phyloP scores from a whole-genome alignment of 2,113 vertebrate genomes.

The Xenotilapia caudafasciata region DNA sequence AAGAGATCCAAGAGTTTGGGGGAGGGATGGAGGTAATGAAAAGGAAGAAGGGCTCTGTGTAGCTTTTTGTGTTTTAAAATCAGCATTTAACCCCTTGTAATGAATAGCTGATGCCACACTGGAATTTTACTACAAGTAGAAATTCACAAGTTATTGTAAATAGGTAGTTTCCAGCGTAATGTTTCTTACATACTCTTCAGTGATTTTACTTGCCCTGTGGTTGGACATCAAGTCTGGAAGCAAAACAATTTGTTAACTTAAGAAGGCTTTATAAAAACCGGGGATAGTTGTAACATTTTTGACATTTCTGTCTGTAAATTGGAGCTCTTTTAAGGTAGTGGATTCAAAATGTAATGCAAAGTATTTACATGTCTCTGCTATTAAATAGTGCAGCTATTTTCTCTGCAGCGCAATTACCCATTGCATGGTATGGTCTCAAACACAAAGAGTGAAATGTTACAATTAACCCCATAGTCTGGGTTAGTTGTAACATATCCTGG shows the following conservation, averaged over 20 bases:
- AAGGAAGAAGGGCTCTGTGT: not conserved
- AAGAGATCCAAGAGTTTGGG: constrained; percentile 27
- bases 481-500: not conserved
- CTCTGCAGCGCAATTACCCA: not conserved
- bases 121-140: not conserved
- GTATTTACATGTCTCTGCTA: not conserved
- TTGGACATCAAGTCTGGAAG: fast-evolving
- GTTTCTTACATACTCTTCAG: not conserved
- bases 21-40: not conserved
- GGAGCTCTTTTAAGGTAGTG: not conserved
- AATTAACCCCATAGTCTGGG: not conserved
- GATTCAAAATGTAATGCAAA: not conserved
- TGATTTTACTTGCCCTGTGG: not conserved
- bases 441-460: not conserved
- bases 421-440: not conserved
- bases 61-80: not conserved
- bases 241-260: not conserved
- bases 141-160: not conserved
- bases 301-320: not conserved
- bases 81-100: not conserved
- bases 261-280: not conserved
- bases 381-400: not conserved
- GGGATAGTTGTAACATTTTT: not conserved
- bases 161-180: not conserved
- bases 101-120: not conserved